Percentiles rank a stretch among this genome's conserved stretches.
Evolutionary conservation across 2,888 invertebrate species (phyloP).

Genomic region (Hyposoter dolosus): DNA sequence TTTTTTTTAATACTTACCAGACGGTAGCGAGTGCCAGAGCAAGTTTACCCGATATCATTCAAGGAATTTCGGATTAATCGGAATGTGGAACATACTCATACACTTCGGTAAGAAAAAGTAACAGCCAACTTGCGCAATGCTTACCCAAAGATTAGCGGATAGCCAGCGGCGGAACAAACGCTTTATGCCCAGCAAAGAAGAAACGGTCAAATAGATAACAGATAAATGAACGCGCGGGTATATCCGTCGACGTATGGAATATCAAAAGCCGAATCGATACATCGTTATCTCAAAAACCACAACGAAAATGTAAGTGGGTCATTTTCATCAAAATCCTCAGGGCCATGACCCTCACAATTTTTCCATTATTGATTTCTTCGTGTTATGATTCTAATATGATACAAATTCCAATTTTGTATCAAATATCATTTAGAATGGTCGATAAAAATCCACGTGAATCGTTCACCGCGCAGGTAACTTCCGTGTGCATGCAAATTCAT

Average conservation of each 20-base stretch:
- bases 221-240: slow-evolving; percentile 25
- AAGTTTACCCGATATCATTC: slow-evolving; percentile 49
- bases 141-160: slow-evolving; percentile 56
- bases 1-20: slow-evolving; percentile 6
- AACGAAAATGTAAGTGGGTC: slow-evolving; percentile 21
- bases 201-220: slow-evolving; percentile 33
- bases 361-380: neutral
- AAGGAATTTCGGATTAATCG: slow-evolving; percentile 55
- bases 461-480: too few relatives aligned
- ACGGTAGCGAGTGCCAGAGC: neutral
- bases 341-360: slow-evolving; percentile 9
- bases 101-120: slow-evolving; percentile 11
- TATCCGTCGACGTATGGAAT: slow-evolving; percentile 17
- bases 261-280: slow-evolving; percentile 35
- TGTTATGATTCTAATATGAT: neutral
- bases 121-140: slow-evolving; percentile 51
- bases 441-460: too few relatives aligned
- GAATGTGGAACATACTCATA: slow-evolving; percentile 60
- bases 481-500: too few relatives aligned
- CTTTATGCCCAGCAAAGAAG: slow-evolving; percentile 21
- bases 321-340: slow-evolving; percentile 13
- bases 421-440: neutral
- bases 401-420: neutral
- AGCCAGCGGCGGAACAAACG: slow-evolving; percentile 33
- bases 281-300: slow-evolving; percentile 32